phyloP scores from a whole-genome alignment of 1,140 invertebrate species.

The Microplitis demolitor region DNA sequence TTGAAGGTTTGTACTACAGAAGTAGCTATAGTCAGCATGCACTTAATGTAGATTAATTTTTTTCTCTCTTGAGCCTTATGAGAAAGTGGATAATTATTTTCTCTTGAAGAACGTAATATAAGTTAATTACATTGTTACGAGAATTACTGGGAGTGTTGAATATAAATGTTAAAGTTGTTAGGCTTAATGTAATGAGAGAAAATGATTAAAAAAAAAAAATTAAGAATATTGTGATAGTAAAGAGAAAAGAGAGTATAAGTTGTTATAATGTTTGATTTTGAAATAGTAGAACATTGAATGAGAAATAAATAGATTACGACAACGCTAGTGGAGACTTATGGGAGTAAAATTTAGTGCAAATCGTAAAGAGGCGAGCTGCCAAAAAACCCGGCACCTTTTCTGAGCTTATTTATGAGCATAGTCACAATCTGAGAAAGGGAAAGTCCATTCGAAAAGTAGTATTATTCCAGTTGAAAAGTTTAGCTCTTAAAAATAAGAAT shows the following conservation, averaged over 20 bases:
- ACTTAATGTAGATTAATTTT: conserved; percentile 12
- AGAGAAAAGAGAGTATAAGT: too few relatives aligned
- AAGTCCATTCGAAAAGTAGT: not conserved
- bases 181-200: not conserved
- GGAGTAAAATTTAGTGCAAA: conserved; percentile 9
- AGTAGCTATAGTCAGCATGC: not conserved
- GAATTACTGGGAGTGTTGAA: not conserved
- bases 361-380: conserved; percentile 18
- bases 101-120: not conserved
- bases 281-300: too few relatives aligned
- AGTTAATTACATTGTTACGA: conserved; percentile 1
- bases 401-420: not conserved
- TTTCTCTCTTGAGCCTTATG: not conserved
- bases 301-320: conserved; percentile 18
- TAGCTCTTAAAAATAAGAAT: conserved; percentile 10
- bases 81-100: conserved; percentile 4
- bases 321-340: not conserved
- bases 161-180: not conserved
- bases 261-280: too few relatives aligned
- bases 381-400: not conserved
- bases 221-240: too few relatives aligned
- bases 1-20: too few relatives aligned
- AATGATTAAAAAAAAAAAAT: not conserved
- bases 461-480: conserved; percentile 16
- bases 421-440: not conserved